Percentiles rank a stretch among this genome's conserved stretches.
Evolutionary conservation across 2,113 vertebrate genomes (phyloP).

Genomic region (Tupaia chinensis): DNA sequence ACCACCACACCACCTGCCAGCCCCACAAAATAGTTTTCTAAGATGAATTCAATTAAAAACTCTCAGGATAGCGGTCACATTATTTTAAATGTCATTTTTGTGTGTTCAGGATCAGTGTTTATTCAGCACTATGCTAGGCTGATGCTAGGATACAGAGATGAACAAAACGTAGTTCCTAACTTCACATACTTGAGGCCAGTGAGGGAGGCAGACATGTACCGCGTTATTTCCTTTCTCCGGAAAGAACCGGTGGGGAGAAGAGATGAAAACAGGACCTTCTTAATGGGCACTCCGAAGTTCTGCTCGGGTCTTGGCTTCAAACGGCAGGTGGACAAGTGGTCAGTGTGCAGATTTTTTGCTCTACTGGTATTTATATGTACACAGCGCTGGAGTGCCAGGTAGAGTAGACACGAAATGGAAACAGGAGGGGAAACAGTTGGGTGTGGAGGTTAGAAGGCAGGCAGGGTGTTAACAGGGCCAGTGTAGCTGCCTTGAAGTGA

Average conservation of each 20-base stretch:
- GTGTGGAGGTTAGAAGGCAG: not conserved
- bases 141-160: not conserved
- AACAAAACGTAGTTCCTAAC: not conserved
- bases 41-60: conserved; percentile 24
- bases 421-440: not conserved
- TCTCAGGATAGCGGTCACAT: not conserved
- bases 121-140: not conserved
- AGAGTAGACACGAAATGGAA: not conserved
- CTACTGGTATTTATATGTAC: not conserved
- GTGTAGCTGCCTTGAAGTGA: not conserved
- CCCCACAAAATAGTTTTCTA: not conserved
- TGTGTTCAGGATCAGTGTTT: not conserved
- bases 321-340: not conserved
- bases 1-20: too few species aligned
- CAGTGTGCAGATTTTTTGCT: not conserved
- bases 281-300: not conserved
- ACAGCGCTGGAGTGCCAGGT: not conserved
- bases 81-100: not conserved
- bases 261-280: not conserved
- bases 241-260: not conserved
- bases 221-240: too few species aligned
- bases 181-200: not conserved
- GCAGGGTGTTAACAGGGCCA: not conserved
- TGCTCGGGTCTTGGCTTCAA: not conserved
- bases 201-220: not conserved